A percentile compares a stretch with the other conserved stretches of the same genome.
Evolutionary conservation across 2,888 invertebrate genomes (phyloP).

Genomic region (Acleris emargana): DNA sequence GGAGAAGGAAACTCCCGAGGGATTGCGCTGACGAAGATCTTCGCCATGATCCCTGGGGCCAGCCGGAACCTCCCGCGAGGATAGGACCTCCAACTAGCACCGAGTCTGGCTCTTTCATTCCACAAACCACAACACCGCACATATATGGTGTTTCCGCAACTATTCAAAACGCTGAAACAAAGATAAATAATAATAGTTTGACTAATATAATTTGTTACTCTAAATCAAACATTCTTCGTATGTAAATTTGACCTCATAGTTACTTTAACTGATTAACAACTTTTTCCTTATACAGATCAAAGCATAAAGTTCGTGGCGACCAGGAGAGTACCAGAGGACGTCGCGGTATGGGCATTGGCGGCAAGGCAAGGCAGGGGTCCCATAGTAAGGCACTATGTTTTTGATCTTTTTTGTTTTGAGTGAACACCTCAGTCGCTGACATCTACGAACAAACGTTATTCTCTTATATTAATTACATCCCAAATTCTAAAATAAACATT

Average conservation of each 20-base stretch:
- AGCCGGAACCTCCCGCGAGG: conserved; percentile 62
- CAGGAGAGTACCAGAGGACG: conserved; percentile 51
- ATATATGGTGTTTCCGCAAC: conserved; percentile 54
- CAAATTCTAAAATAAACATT: no score
- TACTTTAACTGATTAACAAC: conserved; percentile 50
- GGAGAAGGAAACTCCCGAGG: conserved; percentile 51
- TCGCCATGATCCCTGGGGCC: conserved; percentile 58
- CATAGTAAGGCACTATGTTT: neutral
- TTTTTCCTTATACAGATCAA: conserved; percentile 48
- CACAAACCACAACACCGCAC: conserved; percentile 61
- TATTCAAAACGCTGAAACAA: conserved; percentile 57
- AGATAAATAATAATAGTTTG: no score
- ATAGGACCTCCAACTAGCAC: conserved; percentile 61
- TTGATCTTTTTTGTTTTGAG: neutral
- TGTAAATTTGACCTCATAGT: conserved; percentile 44
- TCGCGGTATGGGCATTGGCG: conserved; percentile 43
- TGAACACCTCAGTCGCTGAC: neutral
- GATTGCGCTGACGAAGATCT: conserved; percentile 52
- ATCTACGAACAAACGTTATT: conserved; percentile 1
- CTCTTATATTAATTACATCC: neutral
- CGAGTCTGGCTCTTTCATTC: conserved; percentile 55
- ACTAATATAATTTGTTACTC: no score
- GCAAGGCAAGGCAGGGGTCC: conserved; percentile 4
- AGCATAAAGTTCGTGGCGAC: conserved; percentile 48
- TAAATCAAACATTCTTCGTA: neutral